Evolutionary conservation across 2,797 vertebrate species (phyloP), one percentile per base, ranked within the genome.

Genomic region (Otolemur crassicaudatus): DNA sequence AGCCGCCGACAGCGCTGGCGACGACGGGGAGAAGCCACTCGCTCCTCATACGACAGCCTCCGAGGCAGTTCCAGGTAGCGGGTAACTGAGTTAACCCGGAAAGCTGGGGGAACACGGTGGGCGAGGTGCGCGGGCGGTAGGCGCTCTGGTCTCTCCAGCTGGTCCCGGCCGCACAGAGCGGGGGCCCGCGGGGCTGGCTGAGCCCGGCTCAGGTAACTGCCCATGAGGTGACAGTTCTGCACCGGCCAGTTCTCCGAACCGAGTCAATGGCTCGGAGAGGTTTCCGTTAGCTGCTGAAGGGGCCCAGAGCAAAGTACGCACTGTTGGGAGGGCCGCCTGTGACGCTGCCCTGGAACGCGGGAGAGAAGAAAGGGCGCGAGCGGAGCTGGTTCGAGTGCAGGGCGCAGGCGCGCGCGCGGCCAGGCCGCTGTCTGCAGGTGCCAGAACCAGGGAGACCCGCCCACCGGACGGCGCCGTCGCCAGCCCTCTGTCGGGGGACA

Each of bases 131-230:
- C 31, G 2, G 58, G 20, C 12, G 29, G 5, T 96, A 83, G 96
- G 25, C 10, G 5, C 25, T 14, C 61, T 13, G 98, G 98, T n/a
- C 96, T 98, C 22, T 98, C 97, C 13, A 58, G 90, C 10, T 80
- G 95, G 29, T 97, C 94, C 94, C 92, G 95, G 53, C 91, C 23
- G 10, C 1, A 2, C 27, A 13, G 31, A 97, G 97, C 96, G 93
- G 90, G 86, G 5, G 53, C 3, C 12, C 1, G n/a, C 85, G 5
- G 79, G 20, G 13, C 0, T n/a, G n/a, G 25, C n/a, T 31, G 23
- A 8, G 97, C 49, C 95, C 98, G 98, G 34, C 97, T 97, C 86
- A 99, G 97, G 97, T 98, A 98, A 87, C 98, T 98, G 86, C 99
- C 99, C 99, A 99, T 99, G 98, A 98, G 56, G 98, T 4, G 96